Evolutionary conservation across 2,888 invertebrate species (phyloP), one percentile per base, ranked within the genome.

Genomic region (Bombyx huttoni): DNA sequence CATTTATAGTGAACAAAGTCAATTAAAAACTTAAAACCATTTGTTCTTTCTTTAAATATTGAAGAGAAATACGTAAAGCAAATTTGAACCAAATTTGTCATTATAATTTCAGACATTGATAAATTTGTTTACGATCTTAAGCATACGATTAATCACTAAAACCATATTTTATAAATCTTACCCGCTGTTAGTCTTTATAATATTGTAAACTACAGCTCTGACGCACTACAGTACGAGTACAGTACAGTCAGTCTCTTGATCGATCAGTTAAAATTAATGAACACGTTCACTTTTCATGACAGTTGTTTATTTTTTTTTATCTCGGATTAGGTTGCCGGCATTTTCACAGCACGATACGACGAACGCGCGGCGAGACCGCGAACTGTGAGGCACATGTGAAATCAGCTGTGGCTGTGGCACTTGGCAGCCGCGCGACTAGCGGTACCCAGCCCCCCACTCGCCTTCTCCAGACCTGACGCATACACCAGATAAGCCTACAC

Each of bases 331-430:
- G 65, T 72, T 68, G 63, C 76, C 85, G 84, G 82, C 81, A 77
- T 82, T 70, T 73, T 75, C 61, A 55, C 58, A 57, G 46, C 53
- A 52, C 56, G 55, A 54, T 60, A 63, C 70, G 66, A 70, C 63
- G 58, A 57, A 59, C 78, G 70, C 81, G 77, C 73, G 65, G 24
- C 79, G 65, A 59, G 63, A 56, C 63, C 65, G 68, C 68, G 66
- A 63, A 64, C 64, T 49, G 63, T 53, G 50, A 57, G 75, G 62
- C 70, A 79, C 81, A 81, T 85, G 85, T 86, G 86, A 87, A 86
- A 84, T 86, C 86, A 86, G 85, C 87, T 86, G 87, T 82, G 64
- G 76, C 70, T 59, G 61, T 56, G 56, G 56, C 58, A 59, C 56
- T 57, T 58, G 47, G 56, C 61, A 58, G 56, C 60, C 59, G 61